Conservation (phyloP, 2,113 vertebrate species). For the Oryzias woworae region DNA sequence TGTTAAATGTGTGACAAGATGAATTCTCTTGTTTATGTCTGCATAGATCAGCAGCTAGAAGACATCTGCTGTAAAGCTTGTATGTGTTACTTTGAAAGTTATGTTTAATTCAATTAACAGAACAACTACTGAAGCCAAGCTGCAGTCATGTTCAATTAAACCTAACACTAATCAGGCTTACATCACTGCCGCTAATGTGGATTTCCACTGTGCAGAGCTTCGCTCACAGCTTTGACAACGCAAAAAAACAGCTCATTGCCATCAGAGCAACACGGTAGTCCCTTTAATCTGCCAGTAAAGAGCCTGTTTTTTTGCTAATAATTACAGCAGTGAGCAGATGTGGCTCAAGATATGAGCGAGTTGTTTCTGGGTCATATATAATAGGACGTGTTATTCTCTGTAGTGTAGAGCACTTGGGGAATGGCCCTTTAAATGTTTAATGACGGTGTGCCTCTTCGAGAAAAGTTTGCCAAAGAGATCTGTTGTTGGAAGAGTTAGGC, state of each 20-base stretch:
- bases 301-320: conserved; percentile 12
- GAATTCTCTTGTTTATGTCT: neutral
- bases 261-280: conserved; percentile 29
- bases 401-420: conserved; percentile 29
- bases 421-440: conserved; percentile 58
- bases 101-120: conserved; percentile 24
- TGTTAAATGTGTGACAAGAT: no score
- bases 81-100: conserved; percentile 1
- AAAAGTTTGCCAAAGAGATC: conserved; percentile 15
- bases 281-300: conserved; percentile 43
- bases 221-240: conserved; percentile 11
- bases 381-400: conserved; percentile 42
- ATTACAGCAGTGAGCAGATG: conserved; percentile 33
- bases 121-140: conserved; percentile 13
- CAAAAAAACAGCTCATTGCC: conserved; percentile 7
- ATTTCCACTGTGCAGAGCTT: neutral
- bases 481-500: neutral
- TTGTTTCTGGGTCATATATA: conserved; percentile 59
- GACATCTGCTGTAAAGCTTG: conserved; percentile 4
- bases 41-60: conserved; percentile 7
- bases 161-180: conserved; percentile 6
- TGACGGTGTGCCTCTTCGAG: conserved; percentile 25
- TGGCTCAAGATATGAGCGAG: conserved; percentile 27
- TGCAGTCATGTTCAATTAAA: conserved; percentile 37
- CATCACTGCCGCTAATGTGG: conserved; percentile 7